phyloP scores from a whole-genome alignment of 2,888 invertebrate species.

The Tenthredo amoena region DNA sequence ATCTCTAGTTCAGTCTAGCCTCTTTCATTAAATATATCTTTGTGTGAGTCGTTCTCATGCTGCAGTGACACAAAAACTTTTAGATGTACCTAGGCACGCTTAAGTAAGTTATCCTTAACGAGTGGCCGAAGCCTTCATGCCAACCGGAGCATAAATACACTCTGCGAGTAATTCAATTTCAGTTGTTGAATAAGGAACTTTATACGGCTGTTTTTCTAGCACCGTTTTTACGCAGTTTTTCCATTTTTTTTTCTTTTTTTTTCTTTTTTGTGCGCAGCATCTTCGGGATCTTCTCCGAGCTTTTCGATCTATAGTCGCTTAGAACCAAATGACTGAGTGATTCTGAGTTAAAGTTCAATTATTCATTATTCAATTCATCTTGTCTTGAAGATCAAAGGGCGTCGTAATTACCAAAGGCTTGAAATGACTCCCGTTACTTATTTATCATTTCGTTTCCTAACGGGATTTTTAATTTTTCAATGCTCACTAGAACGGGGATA shows the following conservation, averaged over 20 bases:
- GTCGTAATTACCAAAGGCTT: background rate
- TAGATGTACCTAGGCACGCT: background rate
- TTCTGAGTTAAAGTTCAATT: background rate
- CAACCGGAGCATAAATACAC: constrained; percentile 67
- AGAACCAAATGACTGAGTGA: background rate
- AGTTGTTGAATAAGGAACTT: background rate
- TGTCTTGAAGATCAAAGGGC: background rate
- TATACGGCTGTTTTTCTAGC: background rate
- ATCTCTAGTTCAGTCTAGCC: background rate
- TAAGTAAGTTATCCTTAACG: constrained; percentile 58
- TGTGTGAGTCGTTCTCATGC: background rate
- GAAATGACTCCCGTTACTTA: background rate
- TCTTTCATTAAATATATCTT: background rate
- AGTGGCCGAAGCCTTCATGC: constrained; percentile 66
- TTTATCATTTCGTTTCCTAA: constrained; percentile 11
- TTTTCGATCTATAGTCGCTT: background rate
- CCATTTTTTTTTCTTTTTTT: background rate
- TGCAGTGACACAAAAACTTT: constrained; percentile 6
- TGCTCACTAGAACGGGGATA: background rate
- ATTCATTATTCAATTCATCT: background rate
- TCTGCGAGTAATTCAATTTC: constrained; percentile 39
- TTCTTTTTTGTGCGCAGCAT: background rate
- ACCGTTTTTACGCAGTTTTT: background rate
- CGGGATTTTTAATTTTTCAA: background rate
- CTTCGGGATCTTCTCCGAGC: background rate